Base-by-base conservation (phyloP, 2,888 invertebrate genomes). In the Pterostichus madidus region DNA sequence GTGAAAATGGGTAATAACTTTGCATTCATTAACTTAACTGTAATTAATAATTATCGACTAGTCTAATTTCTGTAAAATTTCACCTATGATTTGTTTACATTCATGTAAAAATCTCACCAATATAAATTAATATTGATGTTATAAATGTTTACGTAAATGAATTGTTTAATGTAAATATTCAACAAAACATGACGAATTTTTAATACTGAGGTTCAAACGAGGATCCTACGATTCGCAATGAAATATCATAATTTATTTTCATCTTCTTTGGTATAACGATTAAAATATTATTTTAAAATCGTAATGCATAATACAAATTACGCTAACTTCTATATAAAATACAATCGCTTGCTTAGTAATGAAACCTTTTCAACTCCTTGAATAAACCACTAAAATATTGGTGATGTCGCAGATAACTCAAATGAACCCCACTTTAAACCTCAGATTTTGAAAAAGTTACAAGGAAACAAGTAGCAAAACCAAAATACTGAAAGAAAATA, bases 31-130 rank as follows among this genome's bases (percentile, higher is more conserved):
- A 80, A 80, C 80, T 68, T 80, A 64, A 80, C 35, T 68, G 35
- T 56, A 73, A 80, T 80, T 53, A 71, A 52, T 49, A 80, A 71
- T 80, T 71, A 71, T 73, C 80, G 80, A 73, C 80, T 80, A 71
- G 73, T 80, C 80, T 80, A 80, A 52, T 10, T 71, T 71, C 46
- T 59, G 44, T 71, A 80, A 73, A 73, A 73, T 53, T 80, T 56
- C 44, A 46, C 24, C 24, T 73, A 49, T 44, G 46, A 73, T 73
- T 73, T 73, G 17, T 24, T 76, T 76, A 76, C 15, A 52, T 35
- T 53, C 13, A 73, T 49, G 46, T 46, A 49, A 73, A 11, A 35
- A 32, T 53, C 13, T 7, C 76, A 52, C 31, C 49, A 76, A 76
- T 53, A 53, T 76, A 44, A 11, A 49, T 44, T 31, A 17, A 46